Conservation (phyloP, 2,888 invertebrate species). For the Choristoneura rosaceana region DNA sequence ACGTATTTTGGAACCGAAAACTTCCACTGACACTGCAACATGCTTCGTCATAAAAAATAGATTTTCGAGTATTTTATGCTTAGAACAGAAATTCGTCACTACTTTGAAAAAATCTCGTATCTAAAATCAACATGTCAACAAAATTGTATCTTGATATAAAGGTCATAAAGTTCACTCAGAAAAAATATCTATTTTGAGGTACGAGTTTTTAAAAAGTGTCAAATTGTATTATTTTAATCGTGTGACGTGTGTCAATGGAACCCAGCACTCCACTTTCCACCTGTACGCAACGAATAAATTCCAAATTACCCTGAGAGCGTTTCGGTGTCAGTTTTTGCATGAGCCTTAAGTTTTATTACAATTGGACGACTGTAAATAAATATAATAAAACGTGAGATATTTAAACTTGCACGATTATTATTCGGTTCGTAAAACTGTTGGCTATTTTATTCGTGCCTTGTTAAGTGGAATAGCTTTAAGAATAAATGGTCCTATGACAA, state of each 20-base stretch:
- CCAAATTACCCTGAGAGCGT: slow-evolving; percentile 46
- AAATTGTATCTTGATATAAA: too few relatives aligned
- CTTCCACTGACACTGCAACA: too few relatives aligned
- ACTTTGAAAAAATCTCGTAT: too few relatives aligned
- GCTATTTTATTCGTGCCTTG: slow-evolving; percentile 4
- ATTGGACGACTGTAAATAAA: slow-evolving; percentile 40
- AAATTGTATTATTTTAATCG: slow-evolving; percentile 18
- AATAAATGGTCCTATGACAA: background rate
- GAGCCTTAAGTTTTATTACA: slow-evolving; percentile 47
- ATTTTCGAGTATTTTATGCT: too few relatives aligned
- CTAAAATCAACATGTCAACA: too few relatives aligned
- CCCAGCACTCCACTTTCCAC: slow-evolving; percentile 39
- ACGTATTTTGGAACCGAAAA: too few relatives aligned
- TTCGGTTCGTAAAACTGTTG: slow-evolving; percentile 35
- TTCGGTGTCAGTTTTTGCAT: slow-evolving; percentile 45
- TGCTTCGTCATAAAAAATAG: too few relatives aligned
- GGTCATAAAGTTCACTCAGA: too few relatives aligned
- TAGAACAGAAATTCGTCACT: too few relatives aligned
- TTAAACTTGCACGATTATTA: slow-evolving; percentile 37
- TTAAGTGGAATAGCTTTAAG: background rate
- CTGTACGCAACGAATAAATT: slow-evolving; percentile 44
- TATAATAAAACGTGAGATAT: slow-evolving; percentile 39
- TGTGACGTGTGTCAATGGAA: slow-evolving; percentile 32
- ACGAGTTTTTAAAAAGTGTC: too few relatives aligned
- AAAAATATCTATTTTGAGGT: too few relatives aligned